Evolutionary conservation across 2,797 vertebrate genomes (phyloP).

Genomic region (Cryptoprocta ferox): DNA sequence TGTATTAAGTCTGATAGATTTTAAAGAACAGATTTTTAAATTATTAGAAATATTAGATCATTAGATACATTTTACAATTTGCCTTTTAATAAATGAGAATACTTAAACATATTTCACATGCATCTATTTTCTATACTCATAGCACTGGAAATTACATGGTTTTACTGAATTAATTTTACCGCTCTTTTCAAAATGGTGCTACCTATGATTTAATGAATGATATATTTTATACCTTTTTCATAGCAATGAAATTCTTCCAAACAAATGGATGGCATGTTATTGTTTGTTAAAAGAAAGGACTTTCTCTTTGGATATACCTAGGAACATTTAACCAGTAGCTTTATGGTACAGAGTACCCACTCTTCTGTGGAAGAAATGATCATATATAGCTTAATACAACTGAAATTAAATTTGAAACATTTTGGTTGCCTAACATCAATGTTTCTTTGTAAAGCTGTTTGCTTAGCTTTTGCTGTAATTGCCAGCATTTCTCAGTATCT

Average conservation of each 20-base stretch:
- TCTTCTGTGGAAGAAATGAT: background rate
- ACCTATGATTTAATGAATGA: background rate
- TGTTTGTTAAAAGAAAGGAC: background rate
- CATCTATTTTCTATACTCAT: slow-evolving; percentile 7
- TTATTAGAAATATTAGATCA: background rate
- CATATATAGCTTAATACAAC: background rate
- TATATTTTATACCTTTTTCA: background rate
- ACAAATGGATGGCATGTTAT: background rate
- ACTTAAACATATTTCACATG: slow-evolving; percentile 1
- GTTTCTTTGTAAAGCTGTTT: background rate
- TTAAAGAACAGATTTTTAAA: background rate
- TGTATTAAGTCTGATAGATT: background rate
- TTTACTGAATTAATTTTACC: background rate
- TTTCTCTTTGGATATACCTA: background rate
- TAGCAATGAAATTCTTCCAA: background rate
- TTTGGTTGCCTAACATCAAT: background rate
- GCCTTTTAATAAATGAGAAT: background rate
- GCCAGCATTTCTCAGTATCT: background rate
- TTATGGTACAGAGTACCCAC: background rate
- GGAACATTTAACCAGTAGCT: background rate
- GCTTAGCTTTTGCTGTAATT: background rate
- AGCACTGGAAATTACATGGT: background rate
- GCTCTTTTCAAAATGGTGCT: background rate
- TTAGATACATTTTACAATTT: background rate
- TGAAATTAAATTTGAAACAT: background rate